Evolutionary conservation across 2,888 invertebrate genomes (phyloP), one percentile per base, ranked within the genome.

Genomic region (Aradus depressus): DNA sequence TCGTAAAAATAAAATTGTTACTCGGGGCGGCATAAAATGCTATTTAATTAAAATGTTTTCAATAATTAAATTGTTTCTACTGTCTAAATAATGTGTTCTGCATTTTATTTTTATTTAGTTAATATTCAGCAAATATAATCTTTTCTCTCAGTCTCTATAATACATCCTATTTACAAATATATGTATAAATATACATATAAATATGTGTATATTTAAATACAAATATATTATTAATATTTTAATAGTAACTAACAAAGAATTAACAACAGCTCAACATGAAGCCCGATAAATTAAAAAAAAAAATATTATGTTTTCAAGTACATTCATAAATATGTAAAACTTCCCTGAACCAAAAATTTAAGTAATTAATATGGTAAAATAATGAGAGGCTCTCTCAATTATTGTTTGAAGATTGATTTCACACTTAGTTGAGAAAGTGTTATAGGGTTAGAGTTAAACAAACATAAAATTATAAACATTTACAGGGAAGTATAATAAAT

Each of bases 211-310:
- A n/a, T n/a, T n/a, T n/a, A n/a, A n/a, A n/a, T n/a, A n/a, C n/a
- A n/a, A n/a, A n/a, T n/a, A n/a, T n/a, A n/a, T n/a, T n/a, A n/a
- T n/a, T n/a, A n/a, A n/a, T n/a, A n/a, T n/a, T n/a, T 25, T 48
- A 25, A 31, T 41, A 41, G 22, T 49, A 10, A 55, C 56, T 53
- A 56, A 56, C 55, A 55, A 54, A 53, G 48, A 56, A 56, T 56
- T 53, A 56, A 56, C 56, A 56, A 56, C 53, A 53, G 56, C 56
- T 56, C 44, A 31, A 53, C 43, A 43, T 47, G 47, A 56, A 56
- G 56, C 56, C 55, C 55, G 43, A 50, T 45, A 26, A 41, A n/a
- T n/a, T n/a, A n/a, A n/a, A n/a, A n/a, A n/a, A n/a, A n/a, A n/a
- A n/a, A n/a, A n/a, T n/a, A n/a, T 48, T 51, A 23, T 26, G 31